Base-by-base conservation (phyloP, 2,888 invertebrate genomes). In the Ceriagrion tenellum region DNA sequence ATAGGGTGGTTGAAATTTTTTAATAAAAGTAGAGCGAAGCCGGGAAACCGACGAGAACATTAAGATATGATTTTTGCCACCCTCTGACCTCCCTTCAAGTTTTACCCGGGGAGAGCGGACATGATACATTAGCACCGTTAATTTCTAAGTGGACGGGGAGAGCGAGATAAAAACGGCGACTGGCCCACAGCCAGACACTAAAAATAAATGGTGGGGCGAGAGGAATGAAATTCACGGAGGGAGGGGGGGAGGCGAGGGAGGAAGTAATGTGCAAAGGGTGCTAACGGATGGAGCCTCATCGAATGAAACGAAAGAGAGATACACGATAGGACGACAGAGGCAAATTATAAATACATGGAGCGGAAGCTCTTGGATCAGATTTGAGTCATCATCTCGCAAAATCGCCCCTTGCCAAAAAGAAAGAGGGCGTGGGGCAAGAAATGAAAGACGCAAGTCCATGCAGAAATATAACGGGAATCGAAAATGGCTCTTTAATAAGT, bases 91-190 rank as follows among this genome's bases (percentile, higher is more conserved):
- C 81, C 30, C 30, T 12, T 26, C 35, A 30, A 8, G 12, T 81
- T 35, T 81, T 35, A 0, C 69, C 69, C 26, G 69, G 26, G 8
- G 69, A 59, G 35, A 59, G 35, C 63, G 40, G 47, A 47, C 93
- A 69, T 93, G 93, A 93, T 93, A 59, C 55, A 93, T 93, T n/a
- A 93, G 69, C 63, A 69, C 40, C 69, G 93, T 74, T 93, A 93
- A 93, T 93, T 93, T 93, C 93, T 47, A 69, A 93, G 74, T 47
- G 93, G 69, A 47, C 81, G 81, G 35, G 30, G 13, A 16, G 81
- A n/a, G 18, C 63, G 47, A 93, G 40, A 89, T 89, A 89, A 93
- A 93, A 93, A 93, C 40, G 47, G 93, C 69, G 93, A 69, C 93
- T 93, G 93, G 93, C 93, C 47, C 26, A 26, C 40, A 40, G 69